Evolutionary conservation across 2,888 invertebrate species (phyloP).

Genomic region (Branchipolynoe longqiensis): DNA sequence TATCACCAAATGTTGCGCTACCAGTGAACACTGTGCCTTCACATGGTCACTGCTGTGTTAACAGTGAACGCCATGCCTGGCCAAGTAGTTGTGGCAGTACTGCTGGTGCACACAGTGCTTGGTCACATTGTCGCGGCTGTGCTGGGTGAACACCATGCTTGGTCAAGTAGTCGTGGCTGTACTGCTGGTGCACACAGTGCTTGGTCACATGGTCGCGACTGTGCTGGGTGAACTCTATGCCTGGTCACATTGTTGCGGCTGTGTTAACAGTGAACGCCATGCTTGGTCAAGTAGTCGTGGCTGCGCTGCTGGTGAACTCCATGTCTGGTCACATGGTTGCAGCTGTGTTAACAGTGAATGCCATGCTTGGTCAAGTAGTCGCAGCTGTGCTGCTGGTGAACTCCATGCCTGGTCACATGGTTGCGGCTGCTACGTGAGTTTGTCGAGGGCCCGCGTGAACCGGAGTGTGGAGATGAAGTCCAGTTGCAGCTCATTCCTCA

Average conservation of each 20-base stretch:
- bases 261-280: not conserved
- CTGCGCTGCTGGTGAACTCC: not conserved
- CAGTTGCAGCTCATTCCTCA: constrained; percentile 60
- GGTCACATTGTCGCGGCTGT: not conserved
- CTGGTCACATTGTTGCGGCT: not conserved
- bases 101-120: not conserved
- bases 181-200: not conserved
- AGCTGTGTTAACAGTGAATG: not conserved
- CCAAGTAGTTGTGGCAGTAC: not conserved
- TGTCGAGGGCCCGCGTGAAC: constrained; percentile 62
- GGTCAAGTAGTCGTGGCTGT: not conserved
- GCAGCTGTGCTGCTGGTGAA: not conserved
- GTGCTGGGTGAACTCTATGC: not conserved
- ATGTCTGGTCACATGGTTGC: not conserved
- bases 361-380: not conserved
- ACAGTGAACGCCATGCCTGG: not conserved
- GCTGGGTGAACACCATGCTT: not conserved
- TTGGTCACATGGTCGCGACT: too few species aligned
- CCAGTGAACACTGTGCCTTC: not conserved
- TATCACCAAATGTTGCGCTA: not conserved
- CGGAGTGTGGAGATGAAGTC: constrained; percentile 58
- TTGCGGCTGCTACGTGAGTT: constrained; percentile 31
- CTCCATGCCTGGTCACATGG: not conserved
- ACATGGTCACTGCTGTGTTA: not conserved
- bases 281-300: too few species aligned